Conservation (phyloP, 2,113 vertebrate genomes). For the Leptosomus discolor region DNA sequence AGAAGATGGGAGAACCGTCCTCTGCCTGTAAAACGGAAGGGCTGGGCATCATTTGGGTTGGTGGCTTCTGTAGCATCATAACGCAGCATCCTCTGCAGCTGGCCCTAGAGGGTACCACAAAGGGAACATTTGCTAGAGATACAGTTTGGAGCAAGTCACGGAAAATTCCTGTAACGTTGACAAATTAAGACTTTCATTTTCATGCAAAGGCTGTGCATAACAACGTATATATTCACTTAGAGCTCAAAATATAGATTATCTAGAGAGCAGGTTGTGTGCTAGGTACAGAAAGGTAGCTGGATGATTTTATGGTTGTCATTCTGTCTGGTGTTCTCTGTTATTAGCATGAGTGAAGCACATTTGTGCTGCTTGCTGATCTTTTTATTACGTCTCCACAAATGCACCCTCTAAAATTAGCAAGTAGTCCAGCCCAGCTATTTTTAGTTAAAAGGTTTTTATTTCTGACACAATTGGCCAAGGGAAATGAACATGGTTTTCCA, state of each 20-base stretch:
- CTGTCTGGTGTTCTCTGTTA: background rate
- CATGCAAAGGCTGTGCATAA: background rate
- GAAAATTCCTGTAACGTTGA: background rate
- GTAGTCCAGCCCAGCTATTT: background rate
- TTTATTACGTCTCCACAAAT: background rate
- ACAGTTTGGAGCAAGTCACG: accelerated
- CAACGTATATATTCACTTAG: background rate
- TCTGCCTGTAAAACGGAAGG: background rate
- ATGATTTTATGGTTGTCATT: background rate
- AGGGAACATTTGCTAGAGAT: background rate
- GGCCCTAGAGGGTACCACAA: accelerated
- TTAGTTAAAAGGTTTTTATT: conserved; percentile 33
- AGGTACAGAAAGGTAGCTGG: background rate
- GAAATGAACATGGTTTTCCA: background rate
- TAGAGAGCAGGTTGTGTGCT: background rate
- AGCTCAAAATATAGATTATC: background rate
- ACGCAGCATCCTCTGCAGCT: too few relatives aligned
- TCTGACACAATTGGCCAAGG: background rate
- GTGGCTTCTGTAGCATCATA: background rate
- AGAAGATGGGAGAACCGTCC: background rate
- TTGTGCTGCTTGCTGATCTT: background rate
- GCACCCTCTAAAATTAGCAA: conserved; percentile 11
- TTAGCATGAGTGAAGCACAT: background rate
- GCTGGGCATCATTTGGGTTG: background rate
- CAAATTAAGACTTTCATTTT: background rate